Percentiles rank a stretch among this genome's conserved stretches.
These are phyloP conservation scores for Dasypus novemcinctus DNA, from an alignment of 2,113 vertebrate genomes.

Conservation along the genomic window DNA sequence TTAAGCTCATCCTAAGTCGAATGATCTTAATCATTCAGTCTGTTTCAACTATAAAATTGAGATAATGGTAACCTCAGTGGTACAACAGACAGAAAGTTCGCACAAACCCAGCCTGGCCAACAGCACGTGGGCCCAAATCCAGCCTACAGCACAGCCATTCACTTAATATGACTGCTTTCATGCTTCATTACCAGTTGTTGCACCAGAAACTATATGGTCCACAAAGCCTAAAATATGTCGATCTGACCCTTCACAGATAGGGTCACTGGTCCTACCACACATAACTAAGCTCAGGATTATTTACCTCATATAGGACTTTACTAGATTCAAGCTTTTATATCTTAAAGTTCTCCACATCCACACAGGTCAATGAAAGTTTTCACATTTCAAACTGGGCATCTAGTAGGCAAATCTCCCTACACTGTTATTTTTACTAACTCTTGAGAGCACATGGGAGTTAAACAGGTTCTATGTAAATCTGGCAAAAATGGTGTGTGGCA, in stretches of 20 bases:
- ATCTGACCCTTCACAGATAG: not conserved
- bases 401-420: not conserved
- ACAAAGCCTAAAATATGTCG: not conserved
- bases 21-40: not conserved
- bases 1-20: not conserved
- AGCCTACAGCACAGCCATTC: not conserved
- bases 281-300: not conserved
- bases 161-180: not conserved
- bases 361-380: not conserved
- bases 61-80: not conserved
- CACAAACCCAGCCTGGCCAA: not conserved
- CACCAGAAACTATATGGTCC: not conserved
- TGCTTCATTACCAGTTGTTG: not conserved
- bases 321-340: not conserved
- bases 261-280: not conserved
- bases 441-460: no score
- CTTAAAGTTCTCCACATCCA: not conserved
- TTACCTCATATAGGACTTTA: not conserved
- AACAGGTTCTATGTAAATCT: not conserved
- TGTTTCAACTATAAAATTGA: conserved; percentile 26
- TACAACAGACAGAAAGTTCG: not conserved
- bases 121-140: not conserved
- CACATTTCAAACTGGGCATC: not conserved
- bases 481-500: not conserved
- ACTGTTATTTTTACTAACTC: not conserved